Evolutionary conservation across 2,888 invertebrate genomes (phyloP).

Genomic region (Notodonta ziczac): DNA sequence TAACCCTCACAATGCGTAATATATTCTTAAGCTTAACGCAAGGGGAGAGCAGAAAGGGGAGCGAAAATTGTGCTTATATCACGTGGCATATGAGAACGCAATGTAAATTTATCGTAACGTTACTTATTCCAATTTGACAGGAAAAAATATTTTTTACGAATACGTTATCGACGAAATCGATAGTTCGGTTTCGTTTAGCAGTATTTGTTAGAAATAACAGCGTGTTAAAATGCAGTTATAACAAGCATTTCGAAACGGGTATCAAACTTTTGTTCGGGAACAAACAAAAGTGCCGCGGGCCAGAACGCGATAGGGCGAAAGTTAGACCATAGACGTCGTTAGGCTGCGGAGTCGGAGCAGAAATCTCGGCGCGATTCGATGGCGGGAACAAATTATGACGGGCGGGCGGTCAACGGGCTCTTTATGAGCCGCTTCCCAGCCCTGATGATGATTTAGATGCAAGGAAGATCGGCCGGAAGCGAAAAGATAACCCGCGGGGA

Average conservation of each 20-base stretch:
- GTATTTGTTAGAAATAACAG: neutral
- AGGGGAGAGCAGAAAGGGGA: slow-evolving; percentile 57
- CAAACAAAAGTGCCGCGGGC: slow-evolving; percentile 15
- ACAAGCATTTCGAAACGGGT: slow-evolving; percentile 10
- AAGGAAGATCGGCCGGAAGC: slow-evolving; percentile 74
- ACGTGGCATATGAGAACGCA: slow-evolving; percentile 42
- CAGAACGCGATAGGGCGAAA: slow-evolving; percentile 16
- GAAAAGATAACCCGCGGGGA: slow-evolving; percentile 54
- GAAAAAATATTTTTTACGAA: slow-evolving; percentile 16
- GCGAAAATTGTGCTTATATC: slow-evolving; percentile 64
- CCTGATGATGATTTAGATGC: slow-evolving; percentile 83
- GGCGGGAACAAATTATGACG: slow-evolving; percentile 58
- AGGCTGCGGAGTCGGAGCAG: slow-evolving; percentile 25
- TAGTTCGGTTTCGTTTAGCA: neutral
- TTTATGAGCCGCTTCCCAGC: slow-evolving; percentile 76
- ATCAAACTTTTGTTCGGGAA: slow-evolving; percentile 10
- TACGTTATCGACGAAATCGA: neutral
- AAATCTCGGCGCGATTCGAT: slow-evolving; percentile 45
- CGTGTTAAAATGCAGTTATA: slow-evolving; percentile 5
- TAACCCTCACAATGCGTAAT: slow-evolving; percentile 59
- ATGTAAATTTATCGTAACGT: slow-evolving; percentile 32
- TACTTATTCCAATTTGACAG: slow-evolving; percentile 30
- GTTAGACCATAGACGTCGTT: slow-evolving; percentile 20
- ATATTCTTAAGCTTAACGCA: slow-evolving; percentile 50
- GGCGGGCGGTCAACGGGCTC: slow-evolving; percentile 68